Conservation (phyloP, 2,888 invertebrate species). For the Epinotia bilunana region DNA sequence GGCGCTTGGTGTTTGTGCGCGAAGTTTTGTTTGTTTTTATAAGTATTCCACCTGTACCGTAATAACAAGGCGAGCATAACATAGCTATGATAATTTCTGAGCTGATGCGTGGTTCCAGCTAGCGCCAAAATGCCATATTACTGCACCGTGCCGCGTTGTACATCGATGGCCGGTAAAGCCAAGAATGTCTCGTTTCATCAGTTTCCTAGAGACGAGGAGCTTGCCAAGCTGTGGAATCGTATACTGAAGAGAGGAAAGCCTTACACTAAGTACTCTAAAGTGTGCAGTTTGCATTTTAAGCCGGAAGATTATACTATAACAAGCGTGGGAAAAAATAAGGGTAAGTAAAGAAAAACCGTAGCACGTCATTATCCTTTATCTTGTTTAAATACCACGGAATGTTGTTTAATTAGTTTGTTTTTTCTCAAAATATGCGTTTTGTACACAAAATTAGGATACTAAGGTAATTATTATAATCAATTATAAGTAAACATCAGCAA, state of each 20-base stretch:
- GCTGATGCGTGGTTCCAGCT: constrained; percentile 53
- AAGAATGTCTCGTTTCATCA: constrained; percentile 81
- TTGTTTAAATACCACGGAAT: constrained; percentile 25
- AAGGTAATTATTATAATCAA: not conserved
- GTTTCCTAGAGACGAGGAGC: constrained; percentile 75
- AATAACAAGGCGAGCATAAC: constrained; percentile 45
- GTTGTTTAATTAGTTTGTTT: constrained; percentile 16
- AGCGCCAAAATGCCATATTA: constrained; percentile 78
- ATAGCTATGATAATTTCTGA: constrained; percentile 64
- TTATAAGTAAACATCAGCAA: not conserved
- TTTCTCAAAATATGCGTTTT: not conserved
- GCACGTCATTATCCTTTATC: constrained; percentile 14
- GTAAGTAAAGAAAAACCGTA: constrained; percentile 54
- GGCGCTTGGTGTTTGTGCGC: constrained; percentile 75
- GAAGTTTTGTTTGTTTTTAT: constrained; percentile 78
- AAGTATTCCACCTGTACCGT: constrained; percentile 50
- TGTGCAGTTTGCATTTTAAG: constrained; percentile 79
- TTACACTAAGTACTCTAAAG: constrained; percentile 81
- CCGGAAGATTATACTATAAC: constrained; percentile 78
- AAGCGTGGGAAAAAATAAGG: constrained; percentile 78
- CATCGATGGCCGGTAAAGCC: constrained; percentile 81
- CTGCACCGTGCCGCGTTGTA: constrained; percentile 81
- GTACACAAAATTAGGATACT: not conserved
- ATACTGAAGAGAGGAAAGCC: constrained; percentile 80
- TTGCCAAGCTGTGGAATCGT: constrained; percentile 77